Evolutionary conservation across 2,888 invertebrate genomes (phyloP).

Genomic region (Glyphotaelius pellucidus): DNA sequence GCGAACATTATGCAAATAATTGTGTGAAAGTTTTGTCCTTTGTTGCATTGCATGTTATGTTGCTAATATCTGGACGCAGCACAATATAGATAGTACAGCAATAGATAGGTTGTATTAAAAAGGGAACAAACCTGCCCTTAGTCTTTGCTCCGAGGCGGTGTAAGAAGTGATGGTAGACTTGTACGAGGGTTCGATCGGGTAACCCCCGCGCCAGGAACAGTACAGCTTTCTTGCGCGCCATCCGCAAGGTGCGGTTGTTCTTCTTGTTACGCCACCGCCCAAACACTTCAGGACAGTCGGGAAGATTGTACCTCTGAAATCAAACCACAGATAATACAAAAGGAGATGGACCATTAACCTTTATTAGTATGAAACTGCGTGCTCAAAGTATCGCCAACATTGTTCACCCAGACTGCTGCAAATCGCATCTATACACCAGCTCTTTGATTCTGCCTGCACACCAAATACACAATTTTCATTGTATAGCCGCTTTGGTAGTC

Average conservation of each 20-base stretch:
- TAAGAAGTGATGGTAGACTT: slow-evolving; percentile 48
- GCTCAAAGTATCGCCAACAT: too few relatives aligned
- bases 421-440: too few relatives aligned
- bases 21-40: too few relatives aligned
- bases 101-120: neutral
- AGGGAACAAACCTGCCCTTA: slow-evolving; percentile 49
- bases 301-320: slow-evolving; percentile 57
- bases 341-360: neutral
- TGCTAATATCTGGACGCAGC: neutral
- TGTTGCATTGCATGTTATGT: too few relatives aligned
- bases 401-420: too few relatives aligned
- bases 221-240: slow-evolving; percentile 41
- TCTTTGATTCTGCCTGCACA: too few relatives aligned
- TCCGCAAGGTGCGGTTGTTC: neutral
- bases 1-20: too few relatives aligned
- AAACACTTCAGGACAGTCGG: slow-evolving; percentile 52
- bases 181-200: slow-evolving; percentile 40
- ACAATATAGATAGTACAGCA: too few relatives aligned
- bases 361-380: neutral
- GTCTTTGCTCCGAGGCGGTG: slow-evolving; percentile 29
- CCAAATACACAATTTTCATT: too few relatives aligned
- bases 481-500: too few relatives aligned
- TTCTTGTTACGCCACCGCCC: slow-evolving; percentile 47
- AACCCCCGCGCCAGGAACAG: slow-evolving; percentile 40
- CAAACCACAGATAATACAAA: neutral